Percentiles rank a stretch among this genome's conserved stretches.
These are phyloP conservation scores for Frankliniella intonsa DNA, from an alignment of 2,888 invertebrate genomes.

Conservation along the genomic window DNA sequence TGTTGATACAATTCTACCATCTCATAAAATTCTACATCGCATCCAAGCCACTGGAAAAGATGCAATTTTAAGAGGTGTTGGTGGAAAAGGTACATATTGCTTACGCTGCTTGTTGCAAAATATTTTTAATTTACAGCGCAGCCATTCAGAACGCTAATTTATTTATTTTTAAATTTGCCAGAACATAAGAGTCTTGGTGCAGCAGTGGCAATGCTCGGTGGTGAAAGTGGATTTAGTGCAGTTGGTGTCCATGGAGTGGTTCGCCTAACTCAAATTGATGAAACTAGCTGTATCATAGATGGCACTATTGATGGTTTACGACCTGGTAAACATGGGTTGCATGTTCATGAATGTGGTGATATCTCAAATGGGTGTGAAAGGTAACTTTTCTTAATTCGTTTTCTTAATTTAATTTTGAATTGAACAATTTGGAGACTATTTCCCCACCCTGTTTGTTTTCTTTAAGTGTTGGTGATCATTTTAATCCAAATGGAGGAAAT, in stretches of 20 bases:
- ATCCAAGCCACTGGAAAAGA: conserved; percentile 61
- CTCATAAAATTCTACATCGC: conserved; percentile 52
- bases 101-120: conserved; percentile 26
- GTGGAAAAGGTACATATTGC: conserved; percentile 49
- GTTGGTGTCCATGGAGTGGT: conserved; percentile 64
- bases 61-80: conserved; percentile 76
- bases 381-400: conserved; percentile 41
- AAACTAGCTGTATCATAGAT: conserved; percentile 65
- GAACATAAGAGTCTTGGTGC: conserved; percentile 45
- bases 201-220: conserved; percentile 67
- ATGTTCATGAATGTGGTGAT: conserved; percentile 70
- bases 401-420: too few relatives aligned
- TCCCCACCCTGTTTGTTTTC: conserved; percentile 32
- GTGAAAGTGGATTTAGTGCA: conserved; percentile 48
- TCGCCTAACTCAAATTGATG: conserved; percentile 62
- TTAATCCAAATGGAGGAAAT: conserved; percentile 51
- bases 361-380: conserved; percentile 59
- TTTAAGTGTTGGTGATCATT: conserved; percentile 58
- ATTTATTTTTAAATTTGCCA: conserved; percentile 35
- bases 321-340: conserved; percentile 57
- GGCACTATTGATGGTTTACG: conserved; percentile 76
- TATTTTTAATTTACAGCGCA: conserved; percentile 12
- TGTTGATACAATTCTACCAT: conserved; percentile 62
- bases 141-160: not conserved
- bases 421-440: too few relatives aligned